Conservation (phyloP, 2,797 vertebrate species). For the Hapalemur alaotrensis region DNA sequence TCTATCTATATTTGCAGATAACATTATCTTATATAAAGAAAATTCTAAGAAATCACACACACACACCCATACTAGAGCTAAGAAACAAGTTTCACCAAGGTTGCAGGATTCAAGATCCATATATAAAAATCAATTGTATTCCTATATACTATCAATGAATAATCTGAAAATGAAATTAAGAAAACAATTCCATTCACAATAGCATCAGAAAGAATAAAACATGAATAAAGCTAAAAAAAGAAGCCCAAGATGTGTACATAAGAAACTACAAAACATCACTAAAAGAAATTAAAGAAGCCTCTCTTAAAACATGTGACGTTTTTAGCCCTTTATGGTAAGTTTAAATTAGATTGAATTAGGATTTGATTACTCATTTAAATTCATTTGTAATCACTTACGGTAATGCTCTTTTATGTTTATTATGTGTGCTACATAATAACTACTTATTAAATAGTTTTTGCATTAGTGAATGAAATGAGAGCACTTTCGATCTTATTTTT, state of each 20-base stretch:
- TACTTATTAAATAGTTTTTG: slow-evolving; percentile 44
- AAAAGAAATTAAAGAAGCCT: slow-evolving; percentile 75
- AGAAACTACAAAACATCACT: too few species aligned
- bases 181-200: not conserved
- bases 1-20: too few species aligned
- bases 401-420: slow-evolving; percentile 36
- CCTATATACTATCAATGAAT: not conserved
- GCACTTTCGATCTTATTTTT: slow-evolving; percentile 62
- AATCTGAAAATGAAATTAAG: not conserved
- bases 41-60: not conserved
- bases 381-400: slow-evolving; percentile 37
- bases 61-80: not conserved
- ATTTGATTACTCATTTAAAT: slow-evolving; percentile 50
- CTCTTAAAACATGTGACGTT: slow-evolving; percentile 85
- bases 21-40: not conserved
- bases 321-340: slow-evolving; percentile 85
- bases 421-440: not conserved
- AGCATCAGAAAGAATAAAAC: not conserved
- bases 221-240: not conserved
- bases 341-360: slow-evolving; percentile 28
- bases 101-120: not conserved
- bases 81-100: not conserved
- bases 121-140: not conserved
- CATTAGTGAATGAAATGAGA: slow-evolving; percentile 50
- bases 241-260: not conserved